Conservation (phyloP, 2,113 vertebrate genomes). For the Numenius arquata region DNA sequence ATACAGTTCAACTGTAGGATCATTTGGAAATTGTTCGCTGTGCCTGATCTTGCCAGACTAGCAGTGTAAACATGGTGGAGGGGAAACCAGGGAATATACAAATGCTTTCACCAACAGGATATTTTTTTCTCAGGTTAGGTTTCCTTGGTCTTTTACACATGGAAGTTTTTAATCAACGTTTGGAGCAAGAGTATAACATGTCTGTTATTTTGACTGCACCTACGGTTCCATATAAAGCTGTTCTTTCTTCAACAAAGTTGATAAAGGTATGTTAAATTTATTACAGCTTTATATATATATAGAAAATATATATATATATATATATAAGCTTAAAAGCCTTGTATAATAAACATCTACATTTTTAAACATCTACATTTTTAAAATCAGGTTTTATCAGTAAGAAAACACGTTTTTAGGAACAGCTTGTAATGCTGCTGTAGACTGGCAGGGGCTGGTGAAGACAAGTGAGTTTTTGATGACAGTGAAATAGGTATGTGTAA, state of each 20-base stretch:
- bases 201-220: constrained; percentile 93
- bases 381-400: background rate
- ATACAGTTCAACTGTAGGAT: background rate
- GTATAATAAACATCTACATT: background rate
- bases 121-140: constrained; percentile 79
- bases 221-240: constrained; percentile 93
- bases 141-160: constrained; percentile 96
- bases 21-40: background rate
- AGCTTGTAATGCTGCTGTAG: background rate
- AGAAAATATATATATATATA: no score
- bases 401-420: background rate
- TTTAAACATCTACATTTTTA: background rate
- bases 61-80: background rate
- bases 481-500: background rate
- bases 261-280: constrained; percentile 83
- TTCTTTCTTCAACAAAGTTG: constrained; percentile 88
- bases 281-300: background rate
- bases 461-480: background rate
- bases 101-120: background rate
- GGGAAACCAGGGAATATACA: background rate
- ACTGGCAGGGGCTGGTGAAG: background rate
- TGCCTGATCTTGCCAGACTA: background rate
- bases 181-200: constrained; percentile 95
- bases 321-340: background rate
- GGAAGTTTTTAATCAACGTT: constrained; percentile 97